Base-by-base conservation (phyloP, 2,113 vertebrate genomes). In the Etheostoma spectabile region DNA sequence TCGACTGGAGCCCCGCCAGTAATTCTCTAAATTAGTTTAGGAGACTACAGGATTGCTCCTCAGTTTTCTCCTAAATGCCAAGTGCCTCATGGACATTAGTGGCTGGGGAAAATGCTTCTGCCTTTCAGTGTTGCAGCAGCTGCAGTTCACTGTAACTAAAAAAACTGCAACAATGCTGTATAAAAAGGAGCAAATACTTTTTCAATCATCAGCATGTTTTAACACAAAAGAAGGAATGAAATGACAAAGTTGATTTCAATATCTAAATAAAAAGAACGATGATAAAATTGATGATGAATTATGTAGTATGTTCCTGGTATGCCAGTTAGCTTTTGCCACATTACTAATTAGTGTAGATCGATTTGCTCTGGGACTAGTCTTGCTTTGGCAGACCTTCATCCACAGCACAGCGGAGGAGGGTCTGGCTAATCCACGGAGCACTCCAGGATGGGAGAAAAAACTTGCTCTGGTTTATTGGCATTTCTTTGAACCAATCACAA, bases 21-120 rank as follows among this genome's bases (percentile, higher is more conserved):
- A 85, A 89, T 84, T 79, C 76, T 78, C 85, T 49, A 77, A 91
- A 94, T 93, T 80, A 89, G 88, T 91, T 93, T 94, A 92, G 86
- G 83, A 90, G 60, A 75, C 87, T 85, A 48, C 76, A 79, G 74
- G 74, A 83, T 80, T 74, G 74, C 82, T 87, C 67, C 66, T 78
- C 72, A 35, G 80, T 75, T 77, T 74, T 78, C 72, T 86, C 48
- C 83, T 85, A 86, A 90, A 92, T 88, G 82, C 83, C 85, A 86
- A 80, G 86, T 78, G 79, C 60, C 83, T 92, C 70, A 24, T 71
- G 67, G 80, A 79, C 84, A 64, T 85, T 65, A 79, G 33, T 42
- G 74, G n/a, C 35, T 61, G 70, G 2, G 2, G 21, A 84, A 70
- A 59, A 65, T 48, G 52, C 56, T 59, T 22, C 33, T 42, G 16